phyloP scores from a whole-genome alignment of 2,888 invertebrate genomes.

The Caenorhabditis sinica region DNA sequence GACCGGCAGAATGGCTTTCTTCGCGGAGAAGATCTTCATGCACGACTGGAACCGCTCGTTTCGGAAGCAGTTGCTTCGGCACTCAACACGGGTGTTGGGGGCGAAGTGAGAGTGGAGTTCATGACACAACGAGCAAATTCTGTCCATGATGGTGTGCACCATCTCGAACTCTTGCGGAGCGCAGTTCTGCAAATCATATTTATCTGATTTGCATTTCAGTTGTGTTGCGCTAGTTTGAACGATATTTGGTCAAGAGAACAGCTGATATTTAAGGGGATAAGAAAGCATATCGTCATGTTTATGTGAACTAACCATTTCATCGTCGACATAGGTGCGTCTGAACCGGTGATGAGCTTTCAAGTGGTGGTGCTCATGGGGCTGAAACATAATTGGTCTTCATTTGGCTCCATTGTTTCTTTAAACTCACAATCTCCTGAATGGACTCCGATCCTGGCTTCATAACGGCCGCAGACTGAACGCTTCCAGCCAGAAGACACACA shows the following conservation, averaged over 20 bases:
- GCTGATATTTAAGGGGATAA: conserved; percentile 18
- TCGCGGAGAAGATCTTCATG: conserved; percentile 69
- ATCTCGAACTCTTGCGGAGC: conserved; percentile 58
- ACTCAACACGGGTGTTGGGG: conserved; percentile 69
- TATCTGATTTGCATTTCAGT: conserved; percentile 2
- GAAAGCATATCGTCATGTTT: conserved; percentile 11
- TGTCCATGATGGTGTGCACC: conserved; percentile 72
- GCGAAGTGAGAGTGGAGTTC: conserved; percentile 69
- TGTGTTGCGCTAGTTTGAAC: neutral
- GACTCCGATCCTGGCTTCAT: neutral
- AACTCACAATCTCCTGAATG: neutral
- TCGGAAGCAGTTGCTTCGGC: conserved; percentile 61
- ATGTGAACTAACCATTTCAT: conserved; percentile 37
- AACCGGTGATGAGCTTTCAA: conserved; percentile 14
- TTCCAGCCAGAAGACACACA: neutral
- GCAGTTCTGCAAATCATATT: conserved; percentile 66
- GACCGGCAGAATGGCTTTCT: neutral
- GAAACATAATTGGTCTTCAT: neutral
- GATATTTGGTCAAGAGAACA: conserved; percentile 42
- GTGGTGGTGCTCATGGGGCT: neutral
- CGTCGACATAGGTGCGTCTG: conserved; percentile 48
- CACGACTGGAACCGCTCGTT: conserved; percentile 64
- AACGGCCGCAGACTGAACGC: neutral
- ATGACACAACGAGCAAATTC: conserved; percentile 74
- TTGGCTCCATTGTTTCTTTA: neutral